These are phyloP conservation scores for Aplochiton taeniatus DNA, from an alignment of 2,797 vertebrate genomes.

Conservation along the genomic window DNA sequence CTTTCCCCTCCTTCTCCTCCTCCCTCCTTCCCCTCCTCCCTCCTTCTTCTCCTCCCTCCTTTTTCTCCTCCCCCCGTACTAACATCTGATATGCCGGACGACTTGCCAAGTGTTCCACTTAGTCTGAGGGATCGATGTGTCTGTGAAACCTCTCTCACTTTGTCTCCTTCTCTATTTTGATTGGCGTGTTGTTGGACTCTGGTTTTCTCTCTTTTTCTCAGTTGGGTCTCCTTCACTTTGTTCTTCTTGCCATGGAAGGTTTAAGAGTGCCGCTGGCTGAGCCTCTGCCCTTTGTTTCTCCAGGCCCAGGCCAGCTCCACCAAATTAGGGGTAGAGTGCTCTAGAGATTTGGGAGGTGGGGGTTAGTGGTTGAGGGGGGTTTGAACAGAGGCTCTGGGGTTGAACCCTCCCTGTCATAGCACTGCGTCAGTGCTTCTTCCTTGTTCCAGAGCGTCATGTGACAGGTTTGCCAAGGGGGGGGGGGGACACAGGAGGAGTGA, in stretches of 20 bases:
- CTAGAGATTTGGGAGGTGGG: neutral
- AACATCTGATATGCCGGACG: conserved; percentile 39
- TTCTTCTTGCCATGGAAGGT: no score
- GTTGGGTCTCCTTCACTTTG: neutral
- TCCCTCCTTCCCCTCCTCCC: conserved; percentile 4
- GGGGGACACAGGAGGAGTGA: neutral
- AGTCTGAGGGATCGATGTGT: conserved; percentile 54
- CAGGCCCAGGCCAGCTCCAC: neutral
- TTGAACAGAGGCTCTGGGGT: conserved; percentile 20
- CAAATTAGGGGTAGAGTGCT: neutral
- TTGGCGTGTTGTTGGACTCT: neutral
- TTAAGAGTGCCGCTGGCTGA: neutral
- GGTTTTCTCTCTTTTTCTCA: neutral
- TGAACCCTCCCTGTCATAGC: conserved; percentile 12
- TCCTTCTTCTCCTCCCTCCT: neutral
- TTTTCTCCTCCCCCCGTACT: neutral
- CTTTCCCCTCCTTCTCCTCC: conserved; percentile 30
- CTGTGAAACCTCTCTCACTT: conserved; percentile 17
- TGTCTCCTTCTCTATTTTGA: neutral
- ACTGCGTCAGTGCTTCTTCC: conserved; percentile 1
- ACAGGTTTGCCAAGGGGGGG: neutral
- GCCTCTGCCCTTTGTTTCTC: conserved; percentile 4
- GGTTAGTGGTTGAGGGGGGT: neutral
- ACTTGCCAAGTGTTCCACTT: conserved; percentile 34
- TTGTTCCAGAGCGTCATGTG: conserved; percentile 1